Percentiles rank a stretch among this genome's conserved stretches.
Conservation (phyloP, 2,888 invertebrate species). For the Cephus pygmeus region DNA sequence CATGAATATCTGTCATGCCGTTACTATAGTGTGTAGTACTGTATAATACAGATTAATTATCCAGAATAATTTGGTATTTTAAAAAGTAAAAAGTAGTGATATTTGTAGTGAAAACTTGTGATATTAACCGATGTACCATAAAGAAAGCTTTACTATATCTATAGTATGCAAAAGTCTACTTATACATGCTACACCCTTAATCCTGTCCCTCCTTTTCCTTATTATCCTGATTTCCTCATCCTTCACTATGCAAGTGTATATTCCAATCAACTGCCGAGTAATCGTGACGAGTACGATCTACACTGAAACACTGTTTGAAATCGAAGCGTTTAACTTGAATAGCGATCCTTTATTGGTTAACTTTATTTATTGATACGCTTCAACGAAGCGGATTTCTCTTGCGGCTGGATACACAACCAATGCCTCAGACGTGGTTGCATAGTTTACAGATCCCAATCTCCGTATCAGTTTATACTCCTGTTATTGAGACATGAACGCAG, state of each 20-base stretch:
- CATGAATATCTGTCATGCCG: no score
- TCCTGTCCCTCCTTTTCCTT: no score
- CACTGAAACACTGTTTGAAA: background rate
- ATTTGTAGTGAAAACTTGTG: no score
- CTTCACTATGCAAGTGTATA: background rate
- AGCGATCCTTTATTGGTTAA: constrained; percentile 46
- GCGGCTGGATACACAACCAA: constrained; percentile 33
- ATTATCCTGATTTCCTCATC: background rate
- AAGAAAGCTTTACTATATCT: no score
- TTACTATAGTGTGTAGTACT: no score
- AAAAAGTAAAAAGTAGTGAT: no score
- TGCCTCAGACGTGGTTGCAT: constrained; percentile 39
- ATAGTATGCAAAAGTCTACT: no score
- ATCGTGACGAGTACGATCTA: background rate
- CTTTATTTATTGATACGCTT: constrained; percentile 49
- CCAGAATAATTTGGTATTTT: no score
- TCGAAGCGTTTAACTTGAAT: background rate
- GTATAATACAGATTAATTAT: no score
- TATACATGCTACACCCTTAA: no score
- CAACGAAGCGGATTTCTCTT: constrained; percentile 24
- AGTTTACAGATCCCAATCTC: constrained; percentile 42
- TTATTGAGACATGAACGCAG: background rate
- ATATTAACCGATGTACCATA: no score
- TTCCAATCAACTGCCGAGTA: background rate
- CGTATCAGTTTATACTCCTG: constrained; percentile 26